Percentiles rank a stretch among this genome's conserved stretches.
phyloP scores from a whole-genome alignment of 2,797 vertebrate genomes.

The Apogon hyalosoma region DNA sequence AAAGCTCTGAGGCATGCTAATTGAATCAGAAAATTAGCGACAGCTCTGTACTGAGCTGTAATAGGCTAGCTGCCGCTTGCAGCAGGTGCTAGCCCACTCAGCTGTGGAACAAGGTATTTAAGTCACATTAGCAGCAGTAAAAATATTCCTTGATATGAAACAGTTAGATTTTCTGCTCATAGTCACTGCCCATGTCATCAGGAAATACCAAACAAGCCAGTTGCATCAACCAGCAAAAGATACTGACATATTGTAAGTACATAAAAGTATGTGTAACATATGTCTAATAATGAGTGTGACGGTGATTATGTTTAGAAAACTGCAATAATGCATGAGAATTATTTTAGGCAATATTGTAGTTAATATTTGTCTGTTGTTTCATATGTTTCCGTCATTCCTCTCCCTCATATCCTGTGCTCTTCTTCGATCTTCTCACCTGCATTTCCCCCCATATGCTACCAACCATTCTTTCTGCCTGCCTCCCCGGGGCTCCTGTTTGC shows the following conservation, averaged over 20 bases:
- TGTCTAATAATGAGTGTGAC: slow-evolving; percentile 2
- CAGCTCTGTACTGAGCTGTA: slow-evolving; percentile 90
- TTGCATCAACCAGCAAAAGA: neutral
- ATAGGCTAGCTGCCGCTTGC: slow-evolving; percentile 98
- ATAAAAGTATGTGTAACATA: neutral
- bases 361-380: slow-evolving; percentile 20
- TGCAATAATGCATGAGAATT: slow-evolving; percentile 3
- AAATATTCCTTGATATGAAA: slow-evolving; percentile 99
- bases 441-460: slow-evolving; percentile 27
- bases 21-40: slow-evolving; percentile 99
- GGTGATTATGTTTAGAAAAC: neutral
- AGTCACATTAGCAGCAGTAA: slow-evolving; percentile 98
- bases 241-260: slow-evolving; percentile 6
- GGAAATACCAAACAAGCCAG: slow-evolving; percentile 67
- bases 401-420: neutral
- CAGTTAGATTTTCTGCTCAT: slow-evolving; percentile 97
- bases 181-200: slow-evolving; percentile 91
- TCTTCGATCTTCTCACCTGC: slow-evolving; percentile 41
- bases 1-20: slow-evolving; percentile 99
- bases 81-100: slow-evolving; percentile 99
- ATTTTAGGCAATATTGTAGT: neutral
- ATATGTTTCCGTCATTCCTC: slow-evolving; percentile 5
- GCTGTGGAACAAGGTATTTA: slow-evolving; percentile 99
- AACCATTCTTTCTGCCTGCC: slow-evolving; percentile 25
- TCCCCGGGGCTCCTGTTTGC: slow-evolving; percentile 67